These are phyloP conservation scores for Stictonetta naevosa DNA, from an alignment of 2,113 vertebrate species.

Conservation along the genomic window DNA sequence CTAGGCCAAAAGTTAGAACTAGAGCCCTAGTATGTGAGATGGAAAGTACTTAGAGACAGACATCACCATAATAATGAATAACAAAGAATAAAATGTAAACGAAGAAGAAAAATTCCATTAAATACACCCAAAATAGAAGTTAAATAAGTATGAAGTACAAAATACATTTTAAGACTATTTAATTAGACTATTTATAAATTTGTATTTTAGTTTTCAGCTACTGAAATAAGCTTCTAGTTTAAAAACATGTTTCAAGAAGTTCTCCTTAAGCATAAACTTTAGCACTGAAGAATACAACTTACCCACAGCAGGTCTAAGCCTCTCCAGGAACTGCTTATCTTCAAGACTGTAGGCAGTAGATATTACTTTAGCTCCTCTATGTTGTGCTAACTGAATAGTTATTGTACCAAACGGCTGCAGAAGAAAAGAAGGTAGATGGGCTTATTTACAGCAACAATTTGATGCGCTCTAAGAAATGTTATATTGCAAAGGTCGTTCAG, in stretches of 20 bases:
- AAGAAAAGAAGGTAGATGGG: not conserved
- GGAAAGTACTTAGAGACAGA: not conserved
- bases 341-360: slow-evolving; percentile 84
- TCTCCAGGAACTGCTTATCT: slow-evolving; percentile 88
- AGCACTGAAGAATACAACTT: slow-evolving; percentile 23
- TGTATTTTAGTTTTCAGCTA: not conserved
- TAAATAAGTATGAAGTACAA: not conserved
- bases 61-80: not conserved
- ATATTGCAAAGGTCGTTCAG: not conserved
- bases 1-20: not conserved
- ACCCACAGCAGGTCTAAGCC: slow-evolving; percentile 86
- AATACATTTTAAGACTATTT: not conserved
- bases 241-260: not conserved
- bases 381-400: slow-evolving; percentile 90
- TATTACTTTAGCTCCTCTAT: slow-evolving; percentile 91
- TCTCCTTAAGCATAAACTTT: not conserved
- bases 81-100: not conserved
- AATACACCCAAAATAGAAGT: not conserved
- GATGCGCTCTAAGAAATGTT: not conserved
- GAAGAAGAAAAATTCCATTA: not conserved
- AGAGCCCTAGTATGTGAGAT: not conserved
- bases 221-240: not conserved
- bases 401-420: slow-evolving; percentile 89
- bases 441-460: not conserved
- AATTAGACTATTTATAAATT: not conserved